phyloP scores from a whole-genome alignment of 2,797 vertebrate genomes.

The Chrosomus eos region DNA sequence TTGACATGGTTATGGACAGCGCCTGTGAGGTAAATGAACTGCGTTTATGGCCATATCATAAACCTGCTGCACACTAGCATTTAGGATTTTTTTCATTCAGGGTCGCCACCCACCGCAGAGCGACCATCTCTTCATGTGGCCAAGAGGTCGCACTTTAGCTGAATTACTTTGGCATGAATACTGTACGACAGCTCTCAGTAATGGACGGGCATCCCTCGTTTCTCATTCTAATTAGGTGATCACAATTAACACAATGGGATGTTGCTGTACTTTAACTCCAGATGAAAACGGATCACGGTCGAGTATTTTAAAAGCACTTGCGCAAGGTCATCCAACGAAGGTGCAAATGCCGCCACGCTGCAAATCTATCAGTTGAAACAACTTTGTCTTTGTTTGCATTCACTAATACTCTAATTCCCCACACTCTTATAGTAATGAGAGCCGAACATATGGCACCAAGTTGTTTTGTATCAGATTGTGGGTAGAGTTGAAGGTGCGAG shows the following conservation, averaged over 20 bases:
- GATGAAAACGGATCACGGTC: background rate
- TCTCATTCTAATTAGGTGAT: slow-evolving; percentile 34
- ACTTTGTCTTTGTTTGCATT: slow-evolving; percentile 18
- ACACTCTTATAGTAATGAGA: background rate
- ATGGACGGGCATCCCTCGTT: background rate
- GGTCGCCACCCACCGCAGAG: slow-evolving; percentile 16
- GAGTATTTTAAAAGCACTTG: background rate
- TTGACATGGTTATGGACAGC: slow-evolving; percentile 34
- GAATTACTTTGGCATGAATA: slow-evolving; percentile 24
- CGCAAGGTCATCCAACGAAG: background rate
- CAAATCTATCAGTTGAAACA: background rate
- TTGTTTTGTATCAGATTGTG: slow-evolving; percentile 17
- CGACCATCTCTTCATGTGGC: background rate
- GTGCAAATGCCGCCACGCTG: background rate
- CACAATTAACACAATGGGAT: background rate
- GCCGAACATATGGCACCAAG: slow-evolving; percentile 12
- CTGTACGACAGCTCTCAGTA: background rate
- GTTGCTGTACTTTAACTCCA: background rate
- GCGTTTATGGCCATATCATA: slow-evolving; percentile 52
- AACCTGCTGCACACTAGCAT: slow-evolving; percentile 29
- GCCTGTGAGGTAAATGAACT: slow-evolving; percentile 49
- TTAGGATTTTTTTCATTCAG: slow-evolving; percentile 17
- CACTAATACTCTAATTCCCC: slow-evolving; percentile 3
- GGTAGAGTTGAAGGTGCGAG: slow-evolving; percentile 13
- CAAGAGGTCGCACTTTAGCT: slow-evolving; percentile 12